These are phyloP conservation scores for Bembecia ichneumoniformis DNA, from an alignment of 2,888 invertebrate genomes.

Conservation along the genomic window DNA sequence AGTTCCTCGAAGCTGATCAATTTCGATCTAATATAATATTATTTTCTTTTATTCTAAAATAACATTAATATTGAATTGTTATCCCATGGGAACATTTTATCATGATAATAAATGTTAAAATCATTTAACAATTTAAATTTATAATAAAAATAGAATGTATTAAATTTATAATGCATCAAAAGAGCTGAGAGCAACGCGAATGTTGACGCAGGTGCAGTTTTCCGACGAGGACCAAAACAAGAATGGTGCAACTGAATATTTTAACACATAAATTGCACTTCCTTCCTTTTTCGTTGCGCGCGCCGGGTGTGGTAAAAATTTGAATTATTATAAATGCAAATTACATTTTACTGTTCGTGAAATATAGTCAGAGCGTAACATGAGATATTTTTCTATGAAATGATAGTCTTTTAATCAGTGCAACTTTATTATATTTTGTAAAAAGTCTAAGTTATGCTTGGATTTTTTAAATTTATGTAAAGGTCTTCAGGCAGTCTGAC, in stretches of 20 bases:
- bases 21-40: too few species aligned
- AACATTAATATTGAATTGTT: too few species aligned
- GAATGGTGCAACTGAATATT: slow-evolving; percentile 39
- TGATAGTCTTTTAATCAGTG: background rate
- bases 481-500: too few species aligned
- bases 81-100: too few species aligned
- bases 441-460: too few species aligned
- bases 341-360: background rate
- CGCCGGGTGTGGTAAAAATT: slow-evolving; percentile 7
- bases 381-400: background rate
- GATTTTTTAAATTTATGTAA: background rate
- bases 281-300: slow-evolving; percentile 25
- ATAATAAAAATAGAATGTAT: background rate
- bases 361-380: too few species aligned
- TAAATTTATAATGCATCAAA: slow-evolving; percentile 1
- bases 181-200: slow-evolving; percentile 6
- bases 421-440: too few species aligned
- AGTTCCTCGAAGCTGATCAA: too few species aligned
- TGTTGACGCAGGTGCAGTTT: slow-evolving; percentile 2
- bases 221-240: slow-evolving; percentile 21
- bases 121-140: too few species aligned
- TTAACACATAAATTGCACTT: slow-evolving; percentile 42
- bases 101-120: too few species aligned
- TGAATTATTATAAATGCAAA: slow-evolving; percentile 1
- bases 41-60: too few species aligned